A percentile compares a stretch with the other conserved stretches of the same genome.
These are phyloP conservation scores for Phymanthus crucifer DNA, from an alignment of 92 coral and sea anemone genomes.

Conservation along the genomic window DNA sequence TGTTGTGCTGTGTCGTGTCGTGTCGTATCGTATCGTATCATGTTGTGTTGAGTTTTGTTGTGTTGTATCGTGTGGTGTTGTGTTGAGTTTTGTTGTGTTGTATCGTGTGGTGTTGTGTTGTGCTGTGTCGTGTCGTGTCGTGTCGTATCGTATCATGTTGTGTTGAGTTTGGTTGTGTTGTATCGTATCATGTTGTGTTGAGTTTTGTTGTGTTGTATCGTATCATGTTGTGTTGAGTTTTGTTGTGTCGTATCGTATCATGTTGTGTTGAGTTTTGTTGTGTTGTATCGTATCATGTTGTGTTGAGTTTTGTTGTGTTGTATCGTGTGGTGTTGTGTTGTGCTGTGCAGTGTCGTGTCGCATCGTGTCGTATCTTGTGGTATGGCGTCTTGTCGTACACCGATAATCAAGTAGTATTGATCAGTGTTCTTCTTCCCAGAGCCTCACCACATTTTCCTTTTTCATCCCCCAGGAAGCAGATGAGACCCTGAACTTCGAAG, in stretches of 20 bases:
- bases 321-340: neutral
- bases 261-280: neutral
- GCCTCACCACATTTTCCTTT: neutral
- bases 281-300: neutral
- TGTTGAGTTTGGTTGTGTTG: neutral
- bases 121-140: neutral
- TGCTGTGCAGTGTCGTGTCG: neutral
- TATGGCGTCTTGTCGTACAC: too few relatives aligned
- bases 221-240: neutral
- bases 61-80: neutral
- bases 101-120: neutral
- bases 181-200: neutral
- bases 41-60: neutral
- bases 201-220: neutral
- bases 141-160: neutral
- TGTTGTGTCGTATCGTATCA: neutral
- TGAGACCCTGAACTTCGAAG: slow-evolving; percentile 88
- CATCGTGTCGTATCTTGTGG: too few relatives aligned
- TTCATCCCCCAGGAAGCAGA: slow-evolving; percentile 60
- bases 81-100: neutral
- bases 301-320: neutral
- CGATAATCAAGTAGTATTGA: neutral
- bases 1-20: neutral
- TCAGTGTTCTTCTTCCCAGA: neutral
- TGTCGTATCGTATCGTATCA: neutral